Evolutionary conservation across 2,797 vertebrate genomes (phyloP), one percentile per base, ranked within the genome.

Genomic region (Ctenochaetus hawaiiensis): DNA sequence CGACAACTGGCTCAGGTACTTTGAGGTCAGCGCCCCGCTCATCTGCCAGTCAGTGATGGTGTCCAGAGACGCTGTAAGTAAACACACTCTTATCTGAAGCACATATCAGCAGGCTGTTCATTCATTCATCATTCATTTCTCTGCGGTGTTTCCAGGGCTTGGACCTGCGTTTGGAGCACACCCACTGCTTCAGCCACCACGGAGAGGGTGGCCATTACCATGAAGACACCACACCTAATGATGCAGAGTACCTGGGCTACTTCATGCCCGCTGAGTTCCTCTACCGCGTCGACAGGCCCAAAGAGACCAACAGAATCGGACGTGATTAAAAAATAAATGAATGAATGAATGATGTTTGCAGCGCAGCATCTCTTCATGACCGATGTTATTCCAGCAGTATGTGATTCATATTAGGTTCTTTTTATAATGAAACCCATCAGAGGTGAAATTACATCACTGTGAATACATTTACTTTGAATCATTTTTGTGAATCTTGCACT

Each of bases 151-250:
- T 57, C n/a, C 65, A 99, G 98, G 98, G 98, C 30, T 94, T 98
- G 53, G 98, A 99, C 49, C 91, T 99, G 75, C 96, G 98, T 0
- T 57, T 99, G 75, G 98, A 99, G 87, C 98, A 99, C 87, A 99
- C 97, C 0, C 98, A 99, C 77, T 96, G 96, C 47, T 99, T 99
- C 88, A 99, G 98, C 88, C 95, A 96, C 67, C 97, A 99, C 0
- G 97, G 98, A 57, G 96, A 99, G 87, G 98, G 98, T 0, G 98
- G 98, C 0, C 98, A 99, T 91, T 99, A 98, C 93, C 98, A 99
- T 82, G 95, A 92, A 5, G 98, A 99, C 88, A 99, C 96, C 26
- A 99, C 97, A 0, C 98, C 98, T 0, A 96, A 98, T 44, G 93
- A 58, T 0, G 97, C 97, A 87, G 96, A 96, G 73, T 99, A 99